A percentile compares a stretch with the other conserved stretches of the same genome.
Evolutionary conservation across 1,140 invertebrate species (phyloP).

Genomic region (Hyposmocoma kahamanoa): DNA sequence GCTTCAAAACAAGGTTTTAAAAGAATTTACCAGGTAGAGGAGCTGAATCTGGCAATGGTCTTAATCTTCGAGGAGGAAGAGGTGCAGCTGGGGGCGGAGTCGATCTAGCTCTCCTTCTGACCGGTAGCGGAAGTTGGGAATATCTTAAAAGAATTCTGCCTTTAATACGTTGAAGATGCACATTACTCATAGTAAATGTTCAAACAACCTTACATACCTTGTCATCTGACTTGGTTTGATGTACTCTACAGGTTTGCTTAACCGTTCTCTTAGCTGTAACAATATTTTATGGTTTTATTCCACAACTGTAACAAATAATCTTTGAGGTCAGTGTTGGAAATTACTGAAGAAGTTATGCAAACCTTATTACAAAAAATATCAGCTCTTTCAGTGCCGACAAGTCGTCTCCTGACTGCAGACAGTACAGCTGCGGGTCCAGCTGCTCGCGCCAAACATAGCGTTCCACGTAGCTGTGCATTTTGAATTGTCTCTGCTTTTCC

Average conservation of each 20-base stretch:
- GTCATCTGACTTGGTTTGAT: conserved; percentile 29
- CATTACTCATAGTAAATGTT: background rate
- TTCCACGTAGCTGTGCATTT: conserved; percentile 41
- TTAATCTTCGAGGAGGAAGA: conserved; percentile 36
- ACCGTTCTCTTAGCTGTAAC: conserved; percentile 50
- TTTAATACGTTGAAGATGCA: background rate
- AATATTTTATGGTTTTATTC: no score
- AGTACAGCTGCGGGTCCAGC: conserved; percentile 56
- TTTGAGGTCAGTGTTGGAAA: no score
- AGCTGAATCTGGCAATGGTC: conserved; percentile 56
- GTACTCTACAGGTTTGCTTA: conserved; percentile 49
- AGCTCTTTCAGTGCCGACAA: conserved; percentile 36
- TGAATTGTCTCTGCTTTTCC: conserved; percentile 22
- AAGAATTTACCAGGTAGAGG: conserved; percentile 49
- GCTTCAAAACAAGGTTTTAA: no score
- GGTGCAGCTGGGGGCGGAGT: conserved; percentile 45
- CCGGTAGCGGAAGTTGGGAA: conserved; percentile 54
- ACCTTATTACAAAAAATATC: conserved; percentile 55
- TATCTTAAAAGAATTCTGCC: conserved; percentile 27
- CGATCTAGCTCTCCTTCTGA: conserved; percentile 45
- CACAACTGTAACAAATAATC: no score
- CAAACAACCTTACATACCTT: conserved; percentile 26
- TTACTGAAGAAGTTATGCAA: no score
- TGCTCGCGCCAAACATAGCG: conserved; percentile 52
- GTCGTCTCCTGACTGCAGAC: conserved; percentile 45